Base-by-base conservation (phyloP, 2,888 invertebrate genomes). In the Germaria angustata region DNA sequence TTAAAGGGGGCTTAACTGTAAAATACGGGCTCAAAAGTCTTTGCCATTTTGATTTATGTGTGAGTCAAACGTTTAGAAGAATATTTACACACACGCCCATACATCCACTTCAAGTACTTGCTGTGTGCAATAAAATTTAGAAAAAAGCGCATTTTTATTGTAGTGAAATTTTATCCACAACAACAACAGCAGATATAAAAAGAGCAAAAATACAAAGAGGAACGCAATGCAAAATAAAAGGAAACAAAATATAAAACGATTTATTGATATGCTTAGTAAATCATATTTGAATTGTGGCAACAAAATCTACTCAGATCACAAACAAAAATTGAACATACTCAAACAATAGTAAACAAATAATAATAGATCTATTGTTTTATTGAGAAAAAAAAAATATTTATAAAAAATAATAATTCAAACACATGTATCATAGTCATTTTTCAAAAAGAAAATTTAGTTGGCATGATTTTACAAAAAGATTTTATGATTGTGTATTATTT, bases 201-300 rank as follows among this genome's bases (percentile, higher is more conserved):
- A 69, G 13, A 77, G 55, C 53, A 13, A 32, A 6, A 39, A 17
- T 2, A n/a, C 0, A 34, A n/a, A 36, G 34, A 44, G 57, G 1
- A 22, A 28, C 0, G 36, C 9, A 68, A 22, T 49, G 20, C 1
- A 61, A 24, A 4, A 34, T 8, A 8, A 49, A 49, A 44, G 49
- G 44, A 28, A 46, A 77, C 39, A 28, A 6, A 28, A 28, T 28
- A 28, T 39, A 51, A 59, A 68, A 63, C 72, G 69, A 63, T 82
- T 82, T 82, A 82, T 82, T 75, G 75, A 75, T 82, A 59, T 79
- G 82, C 82, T 75, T 71, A 79, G 79, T 82, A 79, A 82, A 82
- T 82, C 82, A 82, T 82, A 75, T 82, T 65, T 79, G 79, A 79
- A 69, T 78, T 81, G 69, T 68, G 63, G 65, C 69, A 77, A 61